Percentiles rank a stretch among this genome's conserved stretches.
Evolutionary conservation across 2,888 invertebrate genomes (phyloP).

Genomic region (Conchocele bisecta): DNA sequence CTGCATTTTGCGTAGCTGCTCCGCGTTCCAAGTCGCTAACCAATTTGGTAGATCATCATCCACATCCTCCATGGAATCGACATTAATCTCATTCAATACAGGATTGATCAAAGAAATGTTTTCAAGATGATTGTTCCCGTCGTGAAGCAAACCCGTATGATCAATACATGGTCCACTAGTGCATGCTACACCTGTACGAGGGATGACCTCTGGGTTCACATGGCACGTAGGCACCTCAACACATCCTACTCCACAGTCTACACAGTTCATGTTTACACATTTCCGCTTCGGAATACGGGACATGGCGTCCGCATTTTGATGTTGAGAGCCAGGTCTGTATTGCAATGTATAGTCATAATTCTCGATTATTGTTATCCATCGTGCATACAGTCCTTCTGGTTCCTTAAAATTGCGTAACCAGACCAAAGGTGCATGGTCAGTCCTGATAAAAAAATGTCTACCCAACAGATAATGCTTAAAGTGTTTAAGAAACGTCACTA

Average conservation of each 20-base stretch:
- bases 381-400: constrained; percentile 41
- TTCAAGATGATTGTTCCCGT: too few relatives aligned
- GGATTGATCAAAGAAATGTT: too few relatives aligned
- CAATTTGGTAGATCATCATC: constrained; percentile 1
- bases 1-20: background rate
- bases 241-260: background rate
- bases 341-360: constrained; percentile 40
- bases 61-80: background rate
- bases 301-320: constrained; percentile 36
- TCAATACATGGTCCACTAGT: too few relatives aligned
- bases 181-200: too few relatives aligned
- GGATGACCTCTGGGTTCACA: too few relatives aligned
- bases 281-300: constrained; percentile 31
- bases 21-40: background rate
- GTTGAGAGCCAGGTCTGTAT: constrained; percentile 36
- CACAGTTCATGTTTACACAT: background rate
- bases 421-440: constrained; percentile 56
- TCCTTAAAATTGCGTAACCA: constrained; percentile 58
- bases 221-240: too few relatives aligned
- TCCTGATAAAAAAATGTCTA: constrained; percentile 44
- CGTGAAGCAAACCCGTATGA: too few relatives aligned
- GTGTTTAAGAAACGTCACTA: constrained; percentile 53
- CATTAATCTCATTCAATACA: background rate
- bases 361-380: constrained; percentile 46
- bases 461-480: constrained; percentile 58